These are phyloP conservation scores for Eristalis tenax DNA, from an alignment of 2,888 invertebrate genomes.

Conservation along the genomic window DNA sequence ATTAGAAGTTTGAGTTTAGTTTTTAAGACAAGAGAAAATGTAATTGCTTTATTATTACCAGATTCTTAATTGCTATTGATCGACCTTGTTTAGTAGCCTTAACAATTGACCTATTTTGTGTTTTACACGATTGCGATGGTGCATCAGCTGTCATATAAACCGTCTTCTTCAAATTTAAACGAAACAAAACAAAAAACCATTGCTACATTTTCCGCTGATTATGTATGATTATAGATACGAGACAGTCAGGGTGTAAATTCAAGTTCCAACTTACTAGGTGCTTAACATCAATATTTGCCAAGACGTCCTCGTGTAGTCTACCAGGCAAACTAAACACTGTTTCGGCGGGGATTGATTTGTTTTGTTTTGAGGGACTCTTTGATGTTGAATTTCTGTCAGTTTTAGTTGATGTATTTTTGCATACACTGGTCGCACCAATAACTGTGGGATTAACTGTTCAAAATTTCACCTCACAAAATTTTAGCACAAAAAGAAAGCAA, in stretches of 20 bases:
- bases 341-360: neutral
- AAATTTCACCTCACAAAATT: neutral
- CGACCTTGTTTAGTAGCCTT: conserved; percentile 43
- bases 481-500: neutral
- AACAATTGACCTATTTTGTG: conserved; percentile 50
- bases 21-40: neutral
- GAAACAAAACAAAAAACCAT: neutral
- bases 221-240: neutral
- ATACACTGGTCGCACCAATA: neutral
- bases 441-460: conserved; percentile 12
- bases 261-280: conserved; percentile 83
- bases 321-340: neutral
- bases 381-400: neutral
- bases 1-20: neutral
- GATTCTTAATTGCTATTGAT: conserved; percentile 72
- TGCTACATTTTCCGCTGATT: neutral
- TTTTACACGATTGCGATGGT: conserved; percentile 43
- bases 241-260: neutral
- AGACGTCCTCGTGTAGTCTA: conserved; percentile 81
- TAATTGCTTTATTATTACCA: conserved; percentile 67
- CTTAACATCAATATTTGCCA: conserved; percentile 85
- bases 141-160: conserved; percentile 63
- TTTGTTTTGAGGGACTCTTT: conserved; percentile 4
- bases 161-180: conserved; percentile 59
- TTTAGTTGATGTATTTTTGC: neutral